Evolutionary conservation across 2,797 vertebrate species (phyloP).

Genomic region (Microchirus variegatus): DNA sequence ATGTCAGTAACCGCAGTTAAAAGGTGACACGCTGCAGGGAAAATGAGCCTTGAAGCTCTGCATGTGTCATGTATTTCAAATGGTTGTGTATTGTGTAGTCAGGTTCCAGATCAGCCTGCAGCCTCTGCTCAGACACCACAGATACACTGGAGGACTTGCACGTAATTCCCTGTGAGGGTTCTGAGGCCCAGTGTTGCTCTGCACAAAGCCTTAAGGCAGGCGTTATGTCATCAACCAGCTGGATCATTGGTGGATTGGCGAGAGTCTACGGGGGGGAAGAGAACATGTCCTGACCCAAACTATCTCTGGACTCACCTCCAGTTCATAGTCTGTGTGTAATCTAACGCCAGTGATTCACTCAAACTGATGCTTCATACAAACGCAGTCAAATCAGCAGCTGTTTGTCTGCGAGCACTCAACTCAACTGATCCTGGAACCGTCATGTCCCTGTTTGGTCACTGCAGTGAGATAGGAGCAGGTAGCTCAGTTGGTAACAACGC

Average conservation of each 20-base stretch:
- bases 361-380: neutral
- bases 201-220: constrained; percentile 59
- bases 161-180: constrained; percentile 59
- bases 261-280: constrained; percentile 41
- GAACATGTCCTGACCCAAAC: constrained; percentile 41
- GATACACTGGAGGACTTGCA: constrained; percentile 38
- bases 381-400: neutral
- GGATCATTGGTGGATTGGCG: constrained; percentile 64
- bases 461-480: no score
- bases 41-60: constrained; percentile 19
- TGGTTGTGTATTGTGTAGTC: constrained; percentile 31
- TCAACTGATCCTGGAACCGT: neutral
- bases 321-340: neutral
- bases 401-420: neutral
- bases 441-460: no score
- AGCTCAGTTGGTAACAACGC: no score
- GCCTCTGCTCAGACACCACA: constrained; percentile 45
- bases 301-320: constrained; percentile 31
- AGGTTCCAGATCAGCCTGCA: constrained; percentile 48
- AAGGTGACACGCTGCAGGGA: constrained; percentile 25
- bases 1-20: constrained; percentile 15
- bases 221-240: constrained; percentile 77
- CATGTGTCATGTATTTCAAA: constrained; percentile 34
- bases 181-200: constrained; percentile 37
- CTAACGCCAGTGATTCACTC: neutral